Conservation (phyloP, 2,797 vertebrate species). For the Cuniculus paca region DNA sequence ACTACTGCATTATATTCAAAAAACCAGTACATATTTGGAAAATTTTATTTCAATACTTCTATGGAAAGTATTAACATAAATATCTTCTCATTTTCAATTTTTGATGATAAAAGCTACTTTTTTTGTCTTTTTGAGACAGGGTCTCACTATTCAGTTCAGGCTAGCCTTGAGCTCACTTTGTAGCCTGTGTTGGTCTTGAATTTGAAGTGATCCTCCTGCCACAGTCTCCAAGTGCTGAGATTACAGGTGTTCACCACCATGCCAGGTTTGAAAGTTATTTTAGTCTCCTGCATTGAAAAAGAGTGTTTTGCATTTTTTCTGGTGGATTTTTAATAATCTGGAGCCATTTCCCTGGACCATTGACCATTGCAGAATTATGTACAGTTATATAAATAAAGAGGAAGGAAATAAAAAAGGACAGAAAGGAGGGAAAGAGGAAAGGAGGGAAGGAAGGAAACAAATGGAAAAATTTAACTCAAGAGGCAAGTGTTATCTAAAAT, state of each 20-base stretch:
- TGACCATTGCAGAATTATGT: not conserved
- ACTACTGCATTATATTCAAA: not conserved
- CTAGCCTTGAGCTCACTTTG: no score
- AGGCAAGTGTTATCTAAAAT: not conserved
- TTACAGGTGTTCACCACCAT: no score
- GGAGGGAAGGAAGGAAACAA: not conserved
- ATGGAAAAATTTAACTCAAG: not conserved
- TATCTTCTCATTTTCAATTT: not conserved
- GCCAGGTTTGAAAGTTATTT: no score
- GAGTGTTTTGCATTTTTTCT: not conserved
- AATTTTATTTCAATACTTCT: not conserved
- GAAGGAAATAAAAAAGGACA: no score
- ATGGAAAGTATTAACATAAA: constrained; percentile 1
- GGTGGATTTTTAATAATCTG: not conserved
- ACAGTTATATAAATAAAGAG: not conserved
- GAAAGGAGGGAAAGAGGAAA: not conserved
- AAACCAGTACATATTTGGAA: not conserved
- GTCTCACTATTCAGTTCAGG: no score
- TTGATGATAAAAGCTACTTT: not conserved
- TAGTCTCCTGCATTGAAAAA: not conserved
- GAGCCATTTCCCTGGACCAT: not conserved
- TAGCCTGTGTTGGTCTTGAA: no score
- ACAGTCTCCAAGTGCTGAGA: no score
- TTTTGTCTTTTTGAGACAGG: no score
- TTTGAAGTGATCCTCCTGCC: no score